Percentiles rank a stretch among this genome's conserved stretches.
These are phyloP conservation scores for Rhopilema esculentum DNA, from an alignment of 30 jellyfish, hydroid and myxozoan species.

Conservation along the genomic window DNA sequence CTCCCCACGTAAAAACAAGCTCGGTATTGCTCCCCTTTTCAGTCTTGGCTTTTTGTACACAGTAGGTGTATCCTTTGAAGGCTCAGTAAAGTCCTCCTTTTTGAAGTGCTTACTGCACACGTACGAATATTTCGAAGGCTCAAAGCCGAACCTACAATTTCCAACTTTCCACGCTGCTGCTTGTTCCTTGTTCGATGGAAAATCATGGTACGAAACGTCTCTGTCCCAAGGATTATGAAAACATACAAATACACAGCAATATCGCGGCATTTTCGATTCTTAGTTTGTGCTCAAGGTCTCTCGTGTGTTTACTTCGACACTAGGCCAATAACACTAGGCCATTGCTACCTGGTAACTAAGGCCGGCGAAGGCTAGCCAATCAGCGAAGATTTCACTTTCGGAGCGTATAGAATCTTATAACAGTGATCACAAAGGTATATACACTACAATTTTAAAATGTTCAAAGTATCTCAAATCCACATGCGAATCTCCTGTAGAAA, in stretches of 20 bases:
- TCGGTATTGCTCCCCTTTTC: constrained; percentile 6
- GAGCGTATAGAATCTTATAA: too few relatives aligned
- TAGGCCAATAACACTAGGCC: not conserved
- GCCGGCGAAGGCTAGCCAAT: constrained; percentile 4
- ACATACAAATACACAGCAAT: constrained; percentile 1
- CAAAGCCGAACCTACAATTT: constrained; percentile 5
- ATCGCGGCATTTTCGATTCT: constrained; percentile 5
- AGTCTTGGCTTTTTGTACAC: not conserved
- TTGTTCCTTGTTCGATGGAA: not conserved
- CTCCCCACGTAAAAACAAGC: constrained; percentile 22
- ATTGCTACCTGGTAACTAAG: constrained; percentile 34
- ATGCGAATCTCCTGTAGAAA: too few relatives aligned
- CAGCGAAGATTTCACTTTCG: constrained; percentile 6
- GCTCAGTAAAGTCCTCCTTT: constrained; percentile 5
- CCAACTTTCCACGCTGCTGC: constrained; percentile 4
- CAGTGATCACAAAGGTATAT: too few relatives aligned
- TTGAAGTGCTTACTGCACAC: constrained; percentile 16
- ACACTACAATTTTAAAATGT: too few relatives aligned
- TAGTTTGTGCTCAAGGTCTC: not conserved
- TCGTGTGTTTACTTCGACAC: not conserved
- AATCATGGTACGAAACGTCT: not conserved
- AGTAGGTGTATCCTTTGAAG: constrained; percentile 2
- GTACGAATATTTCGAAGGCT: not conserved
- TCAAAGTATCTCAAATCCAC: too few relatives aligned
- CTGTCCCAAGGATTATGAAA: not conserved